A percentile compares a stretch with the other conserved stretches of the same genome.
Conservation (phyloP, 1,140 invertebrate species). For the Zaprionus nigranus region DNA sequence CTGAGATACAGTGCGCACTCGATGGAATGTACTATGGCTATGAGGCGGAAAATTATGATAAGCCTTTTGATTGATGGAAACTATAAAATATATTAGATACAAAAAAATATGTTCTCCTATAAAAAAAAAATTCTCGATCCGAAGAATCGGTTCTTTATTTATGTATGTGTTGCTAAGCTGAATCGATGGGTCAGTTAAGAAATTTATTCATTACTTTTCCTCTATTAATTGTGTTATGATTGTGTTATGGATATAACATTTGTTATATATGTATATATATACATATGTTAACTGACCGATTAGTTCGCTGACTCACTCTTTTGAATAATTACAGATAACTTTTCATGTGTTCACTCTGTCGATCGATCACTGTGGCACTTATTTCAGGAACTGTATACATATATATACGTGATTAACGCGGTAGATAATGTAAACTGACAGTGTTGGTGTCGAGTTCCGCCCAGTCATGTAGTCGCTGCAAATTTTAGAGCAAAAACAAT, state of each 20-base stretch:
- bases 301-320: neutral
- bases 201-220: too few relatives aligned
- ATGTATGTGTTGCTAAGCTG: too few relatives aligned
- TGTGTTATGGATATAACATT: too few relatives aligned
- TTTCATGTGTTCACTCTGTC: neutral
- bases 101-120: neutral
- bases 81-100: too few relatives aligned
- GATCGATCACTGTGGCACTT: neutral
- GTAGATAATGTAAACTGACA: slow-evolving; percentile 1
- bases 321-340: too few relatives aligned
- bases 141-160: neutral
- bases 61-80: too few relatives aligned
- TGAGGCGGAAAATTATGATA: too few relatives aligned
- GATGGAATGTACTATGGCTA: neutral
- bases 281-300: too few relatives aligned
- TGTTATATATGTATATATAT: too few relatives aligned
- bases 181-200: too few relatives aligned
- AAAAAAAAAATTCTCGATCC: too few relatives aligned
- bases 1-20: neutral
- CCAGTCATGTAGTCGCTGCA: slow-evolving; percentile 15
- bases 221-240: too few relatives aligned
- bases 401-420: neutral
- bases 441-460: neutral
- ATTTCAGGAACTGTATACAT: neutral
- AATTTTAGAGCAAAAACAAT: neutral